Percentiles rank a stretch among this genome's conserved stretches.
Conservation (phyloP, 2,113 vertebrate genomes). For the Sclerurus mexicanus region DNA sequence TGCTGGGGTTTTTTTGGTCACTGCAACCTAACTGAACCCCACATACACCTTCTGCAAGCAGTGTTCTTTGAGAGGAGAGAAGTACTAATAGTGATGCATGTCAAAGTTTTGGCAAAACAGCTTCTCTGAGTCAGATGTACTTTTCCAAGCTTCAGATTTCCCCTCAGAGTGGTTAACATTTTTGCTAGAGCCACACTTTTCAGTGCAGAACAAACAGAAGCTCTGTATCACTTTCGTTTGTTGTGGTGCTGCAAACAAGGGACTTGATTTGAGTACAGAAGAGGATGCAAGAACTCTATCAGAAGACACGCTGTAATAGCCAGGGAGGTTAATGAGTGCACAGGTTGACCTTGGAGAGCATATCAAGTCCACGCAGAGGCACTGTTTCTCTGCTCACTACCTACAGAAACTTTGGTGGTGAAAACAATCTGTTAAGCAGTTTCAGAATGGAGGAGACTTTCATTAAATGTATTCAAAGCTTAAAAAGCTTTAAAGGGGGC, state of each 20-base stretch:
- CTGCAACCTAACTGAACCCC: neutral
- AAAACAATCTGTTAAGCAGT: neutral
- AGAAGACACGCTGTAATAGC: neutral
- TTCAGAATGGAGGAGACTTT: neutral
- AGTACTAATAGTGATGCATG: neutral
- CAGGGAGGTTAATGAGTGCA: neutral
- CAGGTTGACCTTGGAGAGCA: neutral
- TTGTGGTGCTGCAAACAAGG: neutral
- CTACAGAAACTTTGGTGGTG: neutral
- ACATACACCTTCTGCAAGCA: neutral
- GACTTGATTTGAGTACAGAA: neutral
- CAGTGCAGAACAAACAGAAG: neutral
- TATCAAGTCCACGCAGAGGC: neutral
- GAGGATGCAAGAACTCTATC: neutral
- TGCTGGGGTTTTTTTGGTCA: neutral
- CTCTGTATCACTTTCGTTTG: neutral
- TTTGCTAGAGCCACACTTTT: conserved; percentile 7
- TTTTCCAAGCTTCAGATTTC: neutral
- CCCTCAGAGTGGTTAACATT: neutral
- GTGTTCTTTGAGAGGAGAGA: neutral
- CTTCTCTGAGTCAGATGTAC: neutral
- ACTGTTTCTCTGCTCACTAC: neutral
- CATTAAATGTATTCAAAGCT: neutral
- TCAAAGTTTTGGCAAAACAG: neutral
- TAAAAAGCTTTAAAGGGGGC: conserved; percentile 3